Evolutionary conservation across 2,113 vertebrate genomes (phyloP).

Genomic region (Triplophysa dalaica): DNA sequence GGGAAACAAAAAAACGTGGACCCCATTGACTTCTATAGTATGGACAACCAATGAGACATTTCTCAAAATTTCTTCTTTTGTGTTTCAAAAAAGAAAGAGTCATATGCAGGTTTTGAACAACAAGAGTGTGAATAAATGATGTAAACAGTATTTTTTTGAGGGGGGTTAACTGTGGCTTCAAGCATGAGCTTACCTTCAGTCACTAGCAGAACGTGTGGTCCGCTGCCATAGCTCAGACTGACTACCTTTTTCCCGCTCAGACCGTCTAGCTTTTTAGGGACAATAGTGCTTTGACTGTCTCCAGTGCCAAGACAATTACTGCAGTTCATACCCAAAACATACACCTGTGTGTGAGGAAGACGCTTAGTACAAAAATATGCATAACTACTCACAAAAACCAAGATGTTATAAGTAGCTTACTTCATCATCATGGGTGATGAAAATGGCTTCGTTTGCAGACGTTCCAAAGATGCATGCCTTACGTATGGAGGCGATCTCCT

Average conservation of each 20-base stretch:
- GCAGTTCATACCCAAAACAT: slow-evolving; percentile 92
- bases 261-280: slow-evolving; percentile 90
- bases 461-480: slow-evolving; percentile 93
- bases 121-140: too few relatives aligned
- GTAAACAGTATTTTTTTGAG: too few relatives aligned
- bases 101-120: too few relatives aligned
- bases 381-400: not conserved
- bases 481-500: slow-evolving; percentile 82
- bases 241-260: slow-evolving; percentile 92
- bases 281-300: slow-evolving; percentile 91
- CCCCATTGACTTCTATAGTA: too few relatives aligned
- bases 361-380: not conserved
- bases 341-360: slow-evolving; percentile 75
- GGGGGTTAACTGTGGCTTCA: too few relatives aligned
- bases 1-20: too few relatives aligned
- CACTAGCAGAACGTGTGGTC: slow-evolving; percentile 89
- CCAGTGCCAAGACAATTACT: slow-evolving; percentile 95
- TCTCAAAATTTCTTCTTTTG: too few relatives aligned
- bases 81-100: too few relatives aligned
- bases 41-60: too few relatives aligned
- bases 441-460: slow-evolving; percentile 91
- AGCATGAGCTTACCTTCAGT: slow-evolving; percentile 81
- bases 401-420: slow-evolving; percentile 66
- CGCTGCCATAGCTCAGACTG: slow-evolving; percentile 92
- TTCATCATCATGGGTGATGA: slow-evolving; percentile 86